Percentiles rank a stretch among this genome's conserved stretches.
phyloP scores from a whole-genome alignment of 2,113 vertebrate genomes.

The Riparia riparia region DNA sequence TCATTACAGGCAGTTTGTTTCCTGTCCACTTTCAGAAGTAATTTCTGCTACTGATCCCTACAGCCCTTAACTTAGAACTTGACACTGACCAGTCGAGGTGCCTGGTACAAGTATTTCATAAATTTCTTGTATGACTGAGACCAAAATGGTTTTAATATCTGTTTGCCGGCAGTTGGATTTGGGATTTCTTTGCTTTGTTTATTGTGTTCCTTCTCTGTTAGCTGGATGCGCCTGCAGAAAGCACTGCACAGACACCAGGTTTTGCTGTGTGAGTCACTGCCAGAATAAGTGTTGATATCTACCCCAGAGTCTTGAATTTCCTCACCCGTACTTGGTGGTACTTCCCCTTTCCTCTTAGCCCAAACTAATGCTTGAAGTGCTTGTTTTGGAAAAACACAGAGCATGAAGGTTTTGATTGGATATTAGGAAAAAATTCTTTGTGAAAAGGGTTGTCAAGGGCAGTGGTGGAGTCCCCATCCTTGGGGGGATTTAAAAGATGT shows the following conservation, averaged over 20 bases:
- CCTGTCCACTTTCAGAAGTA: background rate
- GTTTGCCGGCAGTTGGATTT: background rate
- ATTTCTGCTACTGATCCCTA: background rate
- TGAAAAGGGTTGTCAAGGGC: background rate
- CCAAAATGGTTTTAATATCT: background rate
- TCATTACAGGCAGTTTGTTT: background rate
- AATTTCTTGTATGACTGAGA: background rate
- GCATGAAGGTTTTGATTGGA: background rate
- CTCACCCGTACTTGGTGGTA: accelerated
- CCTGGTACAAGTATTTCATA: background rate
- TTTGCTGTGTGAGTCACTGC: background rate
- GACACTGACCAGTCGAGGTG: background rate
- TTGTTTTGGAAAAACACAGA: background rate
- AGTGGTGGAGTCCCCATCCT: background rate
- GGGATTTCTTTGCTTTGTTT: background rate
- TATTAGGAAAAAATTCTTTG: background rate
- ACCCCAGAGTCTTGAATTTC: background rate
- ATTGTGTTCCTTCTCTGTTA: background rate
- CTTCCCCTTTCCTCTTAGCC: background rate
- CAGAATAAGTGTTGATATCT: background rate
- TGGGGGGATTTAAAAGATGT: background rate
- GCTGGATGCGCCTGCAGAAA: background rate
- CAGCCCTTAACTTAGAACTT: background rate
- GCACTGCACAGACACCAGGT: background rate
- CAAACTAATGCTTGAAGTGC: background rate